Evolutionary conservation across 64 coral and sea anemone species (phyloP), one percentile per base, ranked within the genome.

Genomic region (Cladopsammia gracilis): DNA sequence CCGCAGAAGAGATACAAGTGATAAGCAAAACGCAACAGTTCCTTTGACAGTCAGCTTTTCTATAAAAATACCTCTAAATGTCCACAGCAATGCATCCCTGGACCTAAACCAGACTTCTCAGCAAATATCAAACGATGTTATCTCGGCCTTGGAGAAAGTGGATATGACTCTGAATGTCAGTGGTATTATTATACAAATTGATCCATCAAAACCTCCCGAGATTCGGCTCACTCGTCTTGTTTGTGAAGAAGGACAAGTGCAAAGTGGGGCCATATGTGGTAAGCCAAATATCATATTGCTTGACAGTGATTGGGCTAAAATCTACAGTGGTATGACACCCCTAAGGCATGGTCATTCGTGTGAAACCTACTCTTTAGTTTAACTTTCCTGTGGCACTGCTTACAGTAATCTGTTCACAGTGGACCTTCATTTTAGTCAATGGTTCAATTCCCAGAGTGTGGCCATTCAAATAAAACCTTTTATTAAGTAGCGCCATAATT

Each of bases 181-280:
- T 42, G 79, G 61, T 1, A 25, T 66, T 48, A 43, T 83, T 60
- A 83, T 83, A 65, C 58, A n/a, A 65, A 42, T 10, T 2, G 79
- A 83, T 15, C 16, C 43, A 19, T 64, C 59, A 66, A 61, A 34
- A 22, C 79, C 79, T 22, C 60, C 79, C 4, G 43, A 64, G 44
- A 46, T 83, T 83, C 79, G 43, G 12, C 60, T 83, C 20, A 13
- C 45, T 12, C 16, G 79, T 65, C 59, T 83, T 48, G 16, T 83
- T 19, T 83, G 79, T 19, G 19, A 44, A 64, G 15, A 64, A 48
- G 79, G 79, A 8, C 79, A 83, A 83, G 79, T 83, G 6, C 61
- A 19, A 48, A 64, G 42, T 64, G 79, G 44, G 60, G 20, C 15
- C 6, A 83, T 9, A 19, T 83, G 79, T 66, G 79, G 79, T 83